A percentile compares a stretch with the other conserved stretches of the same genome.
Evolutionary conservation across 2,797 vertebrate species (phyloP).

Genomic region (Parauchenoglanis ngamensis): DNA sequence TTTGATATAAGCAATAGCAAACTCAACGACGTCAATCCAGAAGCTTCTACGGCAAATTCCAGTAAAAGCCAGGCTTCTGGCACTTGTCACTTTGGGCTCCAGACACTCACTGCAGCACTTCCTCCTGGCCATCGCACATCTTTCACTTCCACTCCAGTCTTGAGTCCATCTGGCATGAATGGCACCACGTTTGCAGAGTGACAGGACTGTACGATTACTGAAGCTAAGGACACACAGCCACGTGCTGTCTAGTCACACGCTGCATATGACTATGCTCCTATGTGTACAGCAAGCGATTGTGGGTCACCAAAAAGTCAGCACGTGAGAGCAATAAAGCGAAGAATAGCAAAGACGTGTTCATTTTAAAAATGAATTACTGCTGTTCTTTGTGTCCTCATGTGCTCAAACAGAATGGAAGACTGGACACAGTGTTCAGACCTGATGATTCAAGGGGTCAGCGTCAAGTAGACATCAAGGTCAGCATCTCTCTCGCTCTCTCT

Average conservation of each 20-base stretch:
- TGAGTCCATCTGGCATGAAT: slow-evolving; percentile 29
- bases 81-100: slow-evolving; percentile 15
- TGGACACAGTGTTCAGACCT: neutral
- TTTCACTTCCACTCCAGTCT: slow-evolving; percentile 29
- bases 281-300: neutral
- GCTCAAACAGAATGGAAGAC: neutral
- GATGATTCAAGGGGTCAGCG: neutral
- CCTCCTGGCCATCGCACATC: slow-evolving; percentile 28
- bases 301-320: neutral
- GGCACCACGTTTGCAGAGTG: slow-evolving; percentile 28
- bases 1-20: neutral
- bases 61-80: slow-evolving; percentile 11
- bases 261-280: slow-evolving; percentile 2
- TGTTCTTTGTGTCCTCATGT: neutral
- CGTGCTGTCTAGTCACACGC: slow-evolving; percentile 61
- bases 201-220: slow-evolving; percentile 46
- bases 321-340: neutral
- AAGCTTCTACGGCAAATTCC: neutral
- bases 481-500: neutral
- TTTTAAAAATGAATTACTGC: slow-evolving; percentile 17
- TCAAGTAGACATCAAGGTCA: neutral
- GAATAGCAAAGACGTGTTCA: neutral
- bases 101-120: slow-evolving; percentile 18
- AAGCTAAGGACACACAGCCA: slow-evolving; percentile 40
- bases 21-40: slow-evolving; percentile 2